A percentile compares a stretch with the other conserved stretches of the same genome.
Evolutionary conservation across 2,797 vertebrate species (phyloP).

Genomic region (Brotula barbata): DNA sequence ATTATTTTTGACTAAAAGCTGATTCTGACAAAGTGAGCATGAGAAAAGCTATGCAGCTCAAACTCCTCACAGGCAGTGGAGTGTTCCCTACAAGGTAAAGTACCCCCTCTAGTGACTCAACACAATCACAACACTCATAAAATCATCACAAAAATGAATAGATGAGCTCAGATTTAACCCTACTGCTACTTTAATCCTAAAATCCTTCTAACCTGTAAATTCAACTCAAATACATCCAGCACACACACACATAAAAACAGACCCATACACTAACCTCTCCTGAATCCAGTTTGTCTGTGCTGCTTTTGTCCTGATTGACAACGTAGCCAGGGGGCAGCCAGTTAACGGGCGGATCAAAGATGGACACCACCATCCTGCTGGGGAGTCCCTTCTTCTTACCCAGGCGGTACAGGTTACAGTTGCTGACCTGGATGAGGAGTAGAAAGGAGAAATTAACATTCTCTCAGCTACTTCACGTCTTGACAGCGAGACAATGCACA

Average conservation of each 20-base stretch:
- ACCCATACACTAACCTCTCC: slow-evolving; percentile 91
- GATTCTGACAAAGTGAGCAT: not conserved
- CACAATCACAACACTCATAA: not conserved
- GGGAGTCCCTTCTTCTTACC: slow-evolving; percentile 98
- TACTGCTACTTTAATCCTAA: too few species aligned
- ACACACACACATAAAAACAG: not conserved
- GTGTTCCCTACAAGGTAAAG: slow-evolving; percentile 35
- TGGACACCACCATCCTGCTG: slow-evolving; percentile 99
- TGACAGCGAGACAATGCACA: too few species aligned
- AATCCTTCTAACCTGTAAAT: too few species aligned
- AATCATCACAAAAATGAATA: not conserved
- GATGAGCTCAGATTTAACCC: too few species aligned
- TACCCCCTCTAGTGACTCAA: slow-evolving; percentile 64
- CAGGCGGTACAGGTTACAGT: slow-evolving; percentile 98
- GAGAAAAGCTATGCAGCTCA: not conserved
- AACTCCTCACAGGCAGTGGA: not conserved
- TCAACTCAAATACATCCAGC: not conserved
- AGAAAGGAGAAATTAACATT: not conserved
- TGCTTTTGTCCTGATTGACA: slow-evolving; percentile 96
- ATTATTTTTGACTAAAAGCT: too few species aligned
- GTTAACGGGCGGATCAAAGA: slow-evolving; percentile 98
- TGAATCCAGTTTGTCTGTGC: slow-evolving; percentile 88
- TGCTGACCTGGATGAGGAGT: slow-evolving; percentile 87
- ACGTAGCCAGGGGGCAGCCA: slow-evolving; percentile 98
- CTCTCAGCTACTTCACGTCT: too few species aligned